Percentiles rank a stretch among this genome's conserved stretches.
phyloP scores from a whole-genome alignment of 2,113 vertebrate species.

The Cairina moschata region DNA sequence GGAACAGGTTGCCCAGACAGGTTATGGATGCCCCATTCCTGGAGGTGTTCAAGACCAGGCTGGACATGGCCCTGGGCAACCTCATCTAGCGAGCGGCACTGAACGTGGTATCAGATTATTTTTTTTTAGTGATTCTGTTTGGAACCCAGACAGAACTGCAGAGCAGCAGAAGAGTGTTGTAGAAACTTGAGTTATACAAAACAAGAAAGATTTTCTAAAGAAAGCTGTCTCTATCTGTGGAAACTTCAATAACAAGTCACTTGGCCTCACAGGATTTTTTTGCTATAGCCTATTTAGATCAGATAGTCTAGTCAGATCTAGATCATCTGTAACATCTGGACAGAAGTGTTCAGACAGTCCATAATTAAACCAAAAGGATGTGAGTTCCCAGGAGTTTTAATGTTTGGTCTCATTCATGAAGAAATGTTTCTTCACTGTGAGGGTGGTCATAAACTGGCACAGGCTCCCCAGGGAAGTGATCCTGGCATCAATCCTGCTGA shows the following conservation, averaged over 20 bases:
- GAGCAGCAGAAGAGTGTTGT: neutral
- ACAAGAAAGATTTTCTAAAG: neutral
- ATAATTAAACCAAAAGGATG: neutral
- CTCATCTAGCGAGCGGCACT: neutral
- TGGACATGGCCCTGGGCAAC: no score
- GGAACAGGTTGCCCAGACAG: no score
- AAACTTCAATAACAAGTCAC: neutral
- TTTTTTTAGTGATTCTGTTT: neutral
- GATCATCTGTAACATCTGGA: neutral
- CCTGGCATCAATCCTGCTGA: no score
- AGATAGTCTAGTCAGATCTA: no score
- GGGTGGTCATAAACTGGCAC: no score
- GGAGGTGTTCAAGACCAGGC: no score
- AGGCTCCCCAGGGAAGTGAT: no score
- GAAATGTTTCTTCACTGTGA: neutral
- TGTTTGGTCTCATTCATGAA: neutral
- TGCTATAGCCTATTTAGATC: neutral
- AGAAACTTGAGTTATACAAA: neutral
- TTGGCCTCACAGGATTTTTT: neutral
- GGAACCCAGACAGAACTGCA: neutral
- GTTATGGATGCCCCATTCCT: no score
- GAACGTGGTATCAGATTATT: neutral
- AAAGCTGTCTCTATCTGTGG: neutral
- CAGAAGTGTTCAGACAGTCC: neutral
- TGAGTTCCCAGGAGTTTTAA: neutral